Conservation (phyloP, 2,113 vertebrate species). For the Gobiocypris rarus region DNA sequence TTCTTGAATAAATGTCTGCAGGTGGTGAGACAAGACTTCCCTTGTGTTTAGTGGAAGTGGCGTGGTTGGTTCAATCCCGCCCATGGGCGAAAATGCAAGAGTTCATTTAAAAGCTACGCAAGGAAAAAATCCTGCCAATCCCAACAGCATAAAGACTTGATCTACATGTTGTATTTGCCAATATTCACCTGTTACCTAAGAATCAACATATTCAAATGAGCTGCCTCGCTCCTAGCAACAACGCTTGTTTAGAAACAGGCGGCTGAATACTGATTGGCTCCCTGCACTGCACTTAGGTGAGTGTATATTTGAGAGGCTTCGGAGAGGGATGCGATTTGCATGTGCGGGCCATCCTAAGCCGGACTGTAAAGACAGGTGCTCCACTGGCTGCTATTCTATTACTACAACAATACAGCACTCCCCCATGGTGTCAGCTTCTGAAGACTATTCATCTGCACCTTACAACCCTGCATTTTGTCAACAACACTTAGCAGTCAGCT, state of each 20-base stretch:
- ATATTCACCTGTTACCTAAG: conserved; percentile 14
- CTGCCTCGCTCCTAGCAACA: conserved; percentile 32
- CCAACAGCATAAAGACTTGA: not conserved
- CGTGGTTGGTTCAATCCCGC: conserved; percentile 18
- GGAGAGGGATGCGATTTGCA: conserved; percentile 82
- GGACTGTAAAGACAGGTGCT: conserved; percentile 64
- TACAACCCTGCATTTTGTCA: conserved; percentile 68
- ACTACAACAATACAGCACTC: conserved; percentile 54
- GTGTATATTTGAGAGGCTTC: conserved; percentile 72
- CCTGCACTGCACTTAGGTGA: conserved; percentile 74
- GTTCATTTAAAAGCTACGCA: not conserved
- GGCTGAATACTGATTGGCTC: conserved; percentile 28
- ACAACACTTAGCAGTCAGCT: conserved; percentile 59
- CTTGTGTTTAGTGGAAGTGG: conserved; percentile 10
- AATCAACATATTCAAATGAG: conserved; percentile 44
- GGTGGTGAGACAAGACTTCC: conserved; percentile 33
- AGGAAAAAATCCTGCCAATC: not conserved
- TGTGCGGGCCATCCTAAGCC: conserved; percentile 47
- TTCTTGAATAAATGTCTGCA: conserved; percentile 45
- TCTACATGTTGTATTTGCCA: not conserved
- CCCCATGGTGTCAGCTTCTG: conserved; percentile 63
- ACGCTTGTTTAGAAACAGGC: conserved; percentile 1
- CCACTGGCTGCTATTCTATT: conserved; percentile 60
- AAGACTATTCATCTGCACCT: conserved; percentile 63
- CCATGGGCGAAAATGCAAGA: not conserved